Evolutionary conservation across 53 echinoderm and acorn worm species (phyloP).

Genomic region (Luidia sarsii): DNA sequence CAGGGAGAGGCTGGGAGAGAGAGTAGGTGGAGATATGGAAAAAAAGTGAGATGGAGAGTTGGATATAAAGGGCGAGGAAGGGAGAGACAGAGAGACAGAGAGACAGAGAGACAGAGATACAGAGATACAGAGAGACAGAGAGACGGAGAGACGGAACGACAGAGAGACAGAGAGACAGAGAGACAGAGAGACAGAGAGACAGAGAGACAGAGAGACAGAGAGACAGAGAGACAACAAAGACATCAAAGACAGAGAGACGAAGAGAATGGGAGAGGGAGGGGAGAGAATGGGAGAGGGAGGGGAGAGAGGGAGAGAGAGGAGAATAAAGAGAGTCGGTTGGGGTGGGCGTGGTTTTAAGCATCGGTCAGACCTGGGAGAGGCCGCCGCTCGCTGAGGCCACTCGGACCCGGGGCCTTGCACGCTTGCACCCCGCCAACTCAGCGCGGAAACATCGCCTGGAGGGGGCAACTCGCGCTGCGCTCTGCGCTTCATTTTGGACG

Average conservation of each 20-base stretch:
- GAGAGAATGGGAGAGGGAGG: background rate
- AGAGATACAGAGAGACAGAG: background rate
- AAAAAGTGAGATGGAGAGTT: background rate
- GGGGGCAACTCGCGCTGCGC: conserved; percentile 18
- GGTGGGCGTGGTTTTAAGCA: background rate
- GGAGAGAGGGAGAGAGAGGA: background rate
- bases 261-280: conserved; percentile 2
- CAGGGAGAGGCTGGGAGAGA: background rate
- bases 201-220: no score
- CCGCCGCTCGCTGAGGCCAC: no score
- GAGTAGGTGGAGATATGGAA: background rate
- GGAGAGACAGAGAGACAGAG: background rate
- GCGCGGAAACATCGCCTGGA: background rate
- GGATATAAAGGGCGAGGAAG: background rate
- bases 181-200: background rate
- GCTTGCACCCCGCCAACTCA: no score
- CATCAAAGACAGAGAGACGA: background rate
- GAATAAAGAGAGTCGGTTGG: no score
- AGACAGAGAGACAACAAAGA: background rate
- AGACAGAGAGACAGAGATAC: background rate
- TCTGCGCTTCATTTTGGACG: conserved; percentile 27
- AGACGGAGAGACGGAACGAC: no score
- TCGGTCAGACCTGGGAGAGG: no score
- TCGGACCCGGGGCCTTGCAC: no score
- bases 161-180: background rate